Percentiles rank a stretch among this genome's conserved stretches.
Evolutionary conservation across 2,888 invertebrate species (phyloP).

Genomic region (Lepas anatifera): DNA sequence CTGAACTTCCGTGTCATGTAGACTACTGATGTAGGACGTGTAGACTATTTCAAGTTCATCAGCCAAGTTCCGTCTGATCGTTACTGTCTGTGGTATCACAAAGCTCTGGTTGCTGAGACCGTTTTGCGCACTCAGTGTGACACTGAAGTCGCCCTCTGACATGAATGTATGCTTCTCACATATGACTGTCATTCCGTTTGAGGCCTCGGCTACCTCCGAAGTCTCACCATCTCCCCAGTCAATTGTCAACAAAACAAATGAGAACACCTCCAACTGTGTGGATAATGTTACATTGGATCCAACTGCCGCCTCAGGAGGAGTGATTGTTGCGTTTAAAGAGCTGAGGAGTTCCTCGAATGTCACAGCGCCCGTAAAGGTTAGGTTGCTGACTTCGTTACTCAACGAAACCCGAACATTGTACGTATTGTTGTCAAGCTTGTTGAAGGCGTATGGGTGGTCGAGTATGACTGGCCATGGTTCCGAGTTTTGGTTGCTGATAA

Average conservation of each 20-base stretch:
- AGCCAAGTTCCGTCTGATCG: background rate
- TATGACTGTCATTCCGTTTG: background rate
- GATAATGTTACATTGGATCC: background rate
- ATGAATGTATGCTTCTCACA: background rate
- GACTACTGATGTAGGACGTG: background rate
- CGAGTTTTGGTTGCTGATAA: background rate
- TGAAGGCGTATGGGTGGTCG: background rate
- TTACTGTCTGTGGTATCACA: background rate
- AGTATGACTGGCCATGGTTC: background rate
- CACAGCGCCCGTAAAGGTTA: background rate
- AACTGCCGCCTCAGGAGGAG: background rate
- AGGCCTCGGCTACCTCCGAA: background rate
- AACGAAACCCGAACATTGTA: background rate
- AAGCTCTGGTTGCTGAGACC: slow-evolving; percentile 4
- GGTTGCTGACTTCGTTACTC: background rate
- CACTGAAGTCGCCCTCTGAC: slow-evolving; percentile 5
- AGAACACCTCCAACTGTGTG: background rate
- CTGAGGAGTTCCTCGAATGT: background rate
- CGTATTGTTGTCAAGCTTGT: background rate
- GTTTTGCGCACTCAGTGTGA: background rate
- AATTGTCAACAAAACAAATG: background rate
- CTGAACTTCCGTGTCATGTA: background rate
- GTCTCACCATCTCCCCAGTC: slow-evolving; percentile 14
- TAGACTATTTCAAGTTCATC: background rate
- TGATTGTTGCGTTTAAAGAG: background rate